These are phyloP conservation scores for Graphium colonna DNA, from an alignment of 2,888 invertebrate species.

Conservation along the genomic window DNA sequence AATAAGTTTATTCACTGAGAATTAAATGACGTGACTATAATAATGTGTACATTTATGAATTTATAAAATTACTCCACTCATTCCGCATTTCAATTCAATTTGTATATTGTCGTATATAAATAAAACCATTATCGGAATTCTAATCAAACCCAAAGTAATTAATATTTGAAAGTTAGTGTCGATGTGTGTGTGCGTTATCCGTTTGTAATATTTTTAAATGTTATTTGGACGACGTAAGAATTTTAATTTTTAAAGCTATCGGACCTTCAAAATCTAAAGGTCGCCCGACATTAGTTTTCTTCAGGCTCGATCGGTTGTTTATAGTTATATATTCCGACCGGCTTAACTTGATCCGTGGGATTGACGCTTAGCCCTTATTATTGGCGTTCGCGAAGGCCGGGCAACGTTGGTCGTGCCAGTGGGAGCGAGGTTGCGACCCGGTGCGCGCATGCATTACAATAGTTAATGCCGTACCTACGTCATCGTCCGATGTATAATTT, in stretches of 20 bases:
- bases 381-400: conserved; percentile 38
- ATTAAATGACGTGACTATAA: too few relatives aligned
- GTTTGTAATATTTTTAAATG: not conserved
- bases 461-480: conserved; percentile 59
- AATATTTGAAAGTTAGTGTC: not conserved
- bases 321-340: not conserved
- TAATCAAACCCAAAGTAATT: not conserved
- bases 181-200: not conserved
- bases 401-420: conserved; percentile 39
- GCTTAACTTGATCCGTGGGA: not conserved
- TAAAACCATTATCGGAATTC: not conserved
- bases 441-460: conserved; percentile 71
- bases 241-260: not conserved
- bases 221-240: not conserved
- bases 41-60: too few relatives aligned
- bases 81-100: not conserved
- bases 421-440: conserved; percentile 58
- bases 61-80: too few relatives aligned
- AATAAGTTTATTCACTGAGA: too few relatives aligned
- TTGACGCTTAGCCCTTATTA: conserved; percentile 11
- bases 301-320: not conserved
- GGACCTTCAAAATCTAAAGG: conserved; percentile 6
- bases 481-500: conserved; percentile 44
- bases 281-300: not conserved
- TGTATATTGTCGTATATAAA: not conserved